A percentile compares a stretch with the other conserved stretches of the same genome.
Evolutionary conservation across 2,113 vertebrate species (phyloP).

Genomic region (Forbesichthys agassizii): DNA sequence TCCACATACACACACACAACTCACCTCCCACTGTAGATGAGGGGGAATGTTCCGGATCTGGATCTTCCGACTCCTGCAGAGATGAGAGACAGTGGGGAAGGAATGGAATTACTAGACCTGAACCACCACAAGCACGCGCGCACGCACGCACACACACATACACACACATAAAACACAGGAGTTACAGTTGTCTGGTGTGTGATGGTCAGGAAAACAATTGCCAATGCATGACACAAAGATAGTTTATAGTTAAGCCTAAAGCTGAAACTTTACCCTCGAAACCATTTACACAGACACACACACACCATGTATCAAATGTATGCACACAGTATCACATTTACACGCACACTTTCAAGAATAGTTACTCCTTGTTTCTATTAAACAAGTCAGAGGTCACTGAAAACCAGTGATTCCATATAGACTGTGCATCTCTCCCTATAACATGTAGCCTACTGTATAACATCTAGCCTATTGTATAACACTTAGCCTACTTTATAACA

Average conservation of each 20-base stretch:
- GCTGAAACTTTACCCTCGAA: not conserved
- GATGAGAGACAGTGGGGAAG: slow-evolving; percentile 56
- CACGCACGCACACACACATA: slow-evolving; percentile 6
- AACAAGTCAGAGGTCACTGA: not conserved
- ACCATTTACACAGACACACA: not conserved
- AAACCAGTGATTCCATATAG: not conserved
- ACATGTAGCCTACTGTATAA: too few species aligned
- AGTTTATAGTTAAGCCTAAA: not conserved
- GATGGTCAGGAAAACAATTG: slow-evolving; percentile 2
- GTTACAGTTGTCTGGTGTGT: slow-evolving; percentile 17
- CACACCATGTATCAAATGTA: not conserved
- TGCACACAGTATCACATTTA: not conserved
- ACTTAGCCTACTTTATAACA: too few species aligned
- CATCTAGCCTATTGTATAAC: too few species aligned
- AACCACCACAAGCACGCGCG: slow-evolving; percentile 41
- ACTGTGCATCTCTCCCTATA: too few species aligned
- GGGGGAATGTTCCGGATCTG: slow-evolving; percentile 96
- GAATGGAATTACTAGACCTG: slow-evolving; percentile 62
- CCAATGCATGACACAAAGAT: not conserved
- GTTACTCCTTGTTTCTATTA: not conserved
- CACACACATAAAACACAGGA: not conserved
- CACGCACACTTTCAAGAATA: not conserved
- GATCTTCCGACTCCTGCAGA: slow-evolving; percentile 92
- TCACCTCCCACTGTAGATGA: slow-evolving; percentile 96
- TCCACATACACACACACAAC: slow-evolving; percentile 47